phyloP scores from a whole-genome alignment of 2,797 vertebrate species.

The Pterois miles region DNA sequence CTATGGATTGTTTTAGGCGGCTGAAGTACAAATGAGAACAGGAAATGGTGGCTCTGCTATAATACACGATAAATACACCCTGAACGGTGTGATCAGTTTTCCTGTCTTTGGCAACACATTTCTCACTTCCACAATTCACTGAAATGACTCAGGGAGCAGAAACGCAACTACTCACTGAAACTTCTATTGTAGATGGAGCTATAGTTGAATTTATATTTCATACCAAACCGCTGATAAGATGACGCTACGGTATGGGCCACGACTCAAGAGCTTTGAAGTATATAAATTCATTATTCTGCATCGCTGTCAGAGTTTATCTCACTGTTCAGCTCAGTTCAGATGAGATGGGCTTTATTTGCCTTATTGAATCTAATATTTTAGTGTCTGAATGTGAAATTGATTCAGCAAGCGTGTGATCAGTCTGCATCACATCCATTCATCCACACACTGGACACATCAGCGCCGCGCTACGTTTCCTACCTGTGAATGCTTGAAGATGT shows the following conservation, averaged over 20 bases:
- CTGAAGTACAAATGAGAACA: too few relatives aligned
- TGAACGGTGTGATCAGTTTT: too few relatives aligned
- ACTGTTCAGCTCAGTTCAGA: too few relatives aligned
- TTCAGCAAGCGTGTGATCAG: too few relatives aligned
- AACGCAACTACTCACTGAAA: neutral
- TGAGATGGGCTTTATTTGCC: neutral
- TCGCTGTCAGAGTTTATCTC: too few relatives aligned
- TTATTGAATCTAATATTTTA: neutral
- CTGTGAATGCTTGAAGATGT: constrained; percentile 96
- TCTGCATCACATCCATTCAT: neutral
- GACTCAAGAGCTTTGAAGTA: neutral
- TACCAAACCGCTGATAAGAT: neutral
- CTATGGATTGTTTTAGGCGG: too few relatives aligned
- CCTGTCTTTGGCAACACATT: neutral
- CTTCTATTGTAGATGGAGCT: neutral
- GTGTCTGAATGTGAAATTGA: neutral
- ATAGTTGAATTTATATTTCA: neutral
- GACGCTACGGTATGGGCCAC: too few relatives aligned
- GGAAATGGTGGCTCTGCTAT: neutral
- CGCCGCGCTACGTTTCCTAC: constrained; percentile 68
- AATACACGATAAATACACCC: neutral
- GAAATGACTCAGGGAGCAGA: neutral
- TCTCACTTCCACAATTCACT: neutral
- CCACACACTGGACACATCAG: neutral
- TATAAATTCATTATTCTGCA: neutral